Evolutionary conservation across 2,888 invertebrate species (phyloP).

Genomic region (Lithophane socia): DNA sequence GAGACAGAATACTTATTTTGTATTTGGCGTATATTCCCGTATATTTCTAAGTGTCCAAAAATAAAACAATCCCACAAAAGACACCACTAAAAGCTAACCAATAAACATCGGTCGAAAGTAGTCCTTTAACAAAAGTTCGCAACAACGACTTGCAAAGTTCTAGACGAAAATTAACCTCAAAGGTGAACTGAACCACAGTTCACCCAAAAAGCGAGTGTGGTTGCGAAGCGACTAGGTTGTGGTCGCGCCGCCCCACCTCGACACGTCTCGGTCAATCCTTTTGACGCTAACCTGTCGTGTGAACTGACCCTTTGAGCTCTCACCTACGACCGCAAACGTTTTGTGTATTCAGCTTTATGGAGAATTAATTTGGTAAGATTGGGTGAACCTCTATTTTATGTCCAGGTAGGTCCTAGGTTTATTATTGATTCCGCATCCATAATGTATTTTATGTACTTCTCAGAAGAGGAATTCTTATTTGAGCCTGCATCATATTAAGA

Average conservation of each 20-base stretch:
- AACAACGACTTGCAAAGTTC: slow-evolving; percentile 63
- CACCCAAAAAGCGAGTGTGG: slow-evolving; percentile 76
- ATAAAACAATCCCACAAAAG: slow-evolving; percentile 12
- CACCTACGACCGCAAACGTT: slow-evolving; percentile 88
- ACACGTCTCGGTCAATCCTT: slow-evolving; percentile 86
- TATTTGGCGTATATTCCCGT: background rate
- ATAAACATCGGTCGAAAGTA: slow-evolving; percentile 52
- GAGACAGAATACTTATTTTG: background rate
- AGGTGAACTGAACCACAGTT: slow-evolving; percentile 65
- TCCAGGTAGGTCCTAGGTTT: background rate
- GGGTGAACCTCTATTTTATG: slow-evolving; percentile 33
- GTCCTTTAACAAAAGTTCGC: slow-evolving; percentile 54
- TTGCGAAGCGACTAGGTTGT: slow-evolving; percentile 79
- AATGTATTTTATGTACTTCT: slow-evolving; percentile 1
- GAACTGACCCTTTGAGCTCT: slow-evolving; percentile 87
- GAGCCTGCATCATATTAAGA: too few species aligned
- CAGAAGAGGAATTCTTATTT: background rate
- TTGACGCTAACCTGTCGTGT: slow-evolving; percentile 82
- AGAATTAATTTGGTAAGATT: slow-evolving; percentile 72
- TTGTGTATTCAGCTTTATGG: slow-evolving; percentile 80
- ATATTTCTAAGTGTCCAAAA: background rate
- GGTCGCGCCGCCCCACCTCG: slow-evolving; percentile 77
- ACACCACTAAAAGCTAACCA: slow-evolving; percentile 42
- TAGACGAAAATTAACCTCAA: slow-evolving; percentile 71
- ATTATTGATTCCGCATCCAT: slow-evolving; percentile 17